These are phyloP conservation scores for Rhopilema esculentum DNA, from an alignment of 30 jellyfish, hydroid and myxozoan species.

Conservation along the genomic window DNA sequence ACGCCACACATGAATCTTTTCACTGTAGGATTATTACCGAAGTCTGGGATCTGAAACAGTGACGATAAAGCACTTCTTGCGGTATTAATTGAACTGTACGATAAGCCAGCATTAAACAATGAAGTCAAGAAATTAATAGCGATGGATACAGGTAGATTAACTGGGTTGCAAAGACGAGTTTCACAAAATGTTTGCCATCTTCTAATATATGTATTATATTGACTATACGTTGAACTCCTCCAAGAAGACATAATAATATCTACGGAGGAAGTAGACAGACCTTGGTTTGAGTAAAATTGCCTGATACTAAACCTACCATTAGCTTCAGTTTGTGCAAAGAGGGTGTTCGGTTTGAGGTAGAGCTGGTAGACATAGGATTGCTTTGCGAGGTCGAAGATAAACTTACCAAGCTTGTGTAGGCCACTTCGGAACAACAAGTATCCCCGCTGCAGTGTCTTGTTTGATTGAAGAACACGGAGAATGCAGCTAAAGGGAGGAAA, in stretches of 20 bases:
- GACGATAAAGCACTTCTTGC: slow-evolving; percentile 54
- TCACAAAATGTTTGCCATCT: background rate
- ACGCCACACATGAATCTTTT: slow-evolving; percentile 30
- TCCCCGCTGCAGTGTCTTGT: slow-evolving; percentile 57
- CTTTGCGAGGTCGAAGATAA: background rate
- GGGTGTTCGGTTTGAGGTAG: slow-evolving; percentile 12
- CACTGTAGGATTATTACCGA: slow-evolving; percentile 23
- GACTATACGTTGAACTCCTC: background rate
- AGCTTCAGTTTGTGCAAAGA: background rate
- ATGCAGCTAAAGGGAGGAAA: slow-evolving; percentile 54
- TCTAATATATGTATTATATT: background rate
- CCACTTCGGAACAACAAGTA: slow-evolving; percentile 71
- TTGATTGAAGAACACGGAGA: background rate
- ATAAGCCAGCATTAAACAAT: slow-evolving; percentile 15
- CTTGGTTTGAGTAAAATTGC: background rate
- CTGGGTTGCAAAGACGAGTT: background rate
- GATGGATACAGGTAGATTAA: background rate
- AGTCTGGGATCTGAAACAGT: slow-evolving; percentile 14
- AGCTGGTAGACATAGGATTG: background rate
- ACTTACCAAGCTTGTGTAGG: slow-evolving; percentile 72
- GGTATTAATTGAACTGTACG: slow-evolving; percentile 48
- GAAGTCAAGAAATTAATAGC: slow-evolving; percentile 16
- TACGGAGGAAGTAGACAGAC: slow-evolving; percentile 1
- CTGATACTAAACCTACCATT: slow-evolving; percentile 6
- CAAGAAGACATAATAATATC: background rate